Evolutionary conservation across 2,113 vertebrate species (phyloP).

Genomic region (Scartelaos histophorus): DNA sequence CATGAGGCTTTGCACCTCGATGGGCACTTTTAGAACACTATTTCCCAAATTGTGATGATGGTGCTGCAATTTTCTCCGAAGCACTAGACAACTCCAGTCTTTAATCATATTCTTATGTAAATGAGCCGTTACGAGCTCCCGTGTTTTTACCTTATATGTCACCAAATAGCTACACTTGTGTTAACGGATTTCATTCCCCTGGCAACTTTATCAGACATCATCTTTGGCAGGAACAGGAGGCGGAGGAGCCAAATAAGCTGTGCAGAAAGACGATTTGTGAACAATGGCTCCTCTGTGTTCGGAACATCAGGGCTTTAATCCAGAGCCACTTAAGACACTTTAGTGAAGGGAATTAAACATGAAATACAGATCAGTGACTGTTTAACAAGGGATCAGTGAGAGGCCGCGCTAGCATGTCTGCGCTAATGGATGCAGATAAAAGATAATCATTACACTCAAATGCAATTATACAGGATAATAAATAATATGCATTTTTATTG

Average conservation of each 20-base stretch:
- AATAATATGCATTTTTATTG: too few species aligned
- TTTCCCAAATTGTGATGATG: conserved; percentile 13
- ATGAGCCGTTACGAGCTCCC: conserved; percentile 16
- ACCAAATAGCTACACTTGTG: conserved; percentile 2
- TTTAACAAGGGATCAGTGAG: conserved; percentile 6
- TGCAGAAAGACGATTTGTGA: conserved; percentile 28
- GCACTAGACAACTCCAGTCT: conserved; percentile 19
- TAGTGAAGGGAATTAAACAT: conserved; percentile 40
- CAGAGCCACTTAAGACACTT: conserved; percentile 34
- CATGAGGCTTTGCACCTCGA: not conserved
- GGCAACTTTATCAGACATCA: conserved; percentile 50
- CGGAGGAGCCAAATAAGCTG: conserved; percentile 33
- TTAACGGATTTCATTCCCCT: conserved; percentile 29
- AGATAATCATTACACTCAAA: not conserved
- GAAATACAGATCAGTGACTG: conserved; percentile 15
- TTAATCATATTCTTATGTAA: conserved; percentile 44
- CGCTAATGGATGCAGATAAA: not conserved
- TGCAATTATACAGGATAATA: not conserved
- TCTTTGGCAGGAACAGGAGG: conserved; percentile 33
- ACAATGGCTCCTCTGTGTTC: conserved; percentile 55
- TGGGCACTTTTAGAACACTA: conserved; percentile 6
- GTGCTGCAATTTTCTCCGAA: conserved; percentile 9
- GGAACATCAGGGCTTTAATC: conserved; percentile 47
- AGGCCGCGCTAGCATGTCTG: not conserved
- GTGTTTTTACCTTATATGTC: conserved; percentile 2